Base-by-base conservation (phyloP, 2,113 vertebrate species). In the Willisornis vidua region DNA sequence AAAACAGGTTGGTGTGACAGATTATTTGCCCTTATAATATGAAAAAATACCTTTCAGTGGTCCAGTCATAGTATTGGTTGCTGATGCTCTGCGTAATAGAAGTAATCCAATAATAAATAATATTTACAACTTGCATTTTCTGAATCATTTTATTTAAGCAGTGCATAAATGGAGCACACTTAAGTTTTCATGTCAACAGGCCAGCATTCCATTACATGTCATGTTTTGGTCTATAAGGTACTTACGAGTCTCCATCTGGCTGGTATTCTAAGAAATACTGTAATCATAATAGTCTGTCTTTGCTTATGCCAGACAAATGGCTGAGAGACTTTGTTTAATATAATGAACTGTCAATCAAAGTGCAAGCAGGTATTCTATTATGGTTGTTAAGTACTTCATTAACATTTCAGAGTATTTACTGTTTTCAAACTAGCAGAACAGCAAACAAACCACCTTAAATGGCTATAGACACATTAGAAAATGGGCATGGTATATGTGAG, bases 181-280 rank as follows among this genome's bases (percentile, higher is more conserved):
- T 9, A 58, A 43, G 20, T 66, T 90, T 74, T 92, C 79, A 76
- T 41, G 62, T 45, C 41, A 85, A 72, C 5, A 86, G 31, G 10
- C 25, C 75, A 80, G 68, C 25, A 46, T 51, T 88, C 31, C 37
- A 65, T 54, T 88, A 46, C 25, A 72, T 54, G 51, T 55, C 63
- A 46, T 31, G n/a, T 72, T 95, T 91, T 80, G 85, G 25, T 93
- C 83, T 81, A 92, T 65, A 87, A 92, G 73, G 75, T 88, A 78
- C 28, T 85, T 85, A 63, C 51, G 46, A 49, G 29, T 58, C 31
- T 90, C 68, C 39, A 59, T 86, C 63, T 80, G 63, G 49, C 51
- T 93, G 41, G 4, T 79, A 29, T 85, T 88, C 55, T 62, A 68
- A 86, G 62, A 87, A 92, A 92, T 87, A 93, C 31, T 54, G 55